Conservation (phyloP, 2,113 vertebrate genomes). For the Rhabdornis inornatus region DNA sequence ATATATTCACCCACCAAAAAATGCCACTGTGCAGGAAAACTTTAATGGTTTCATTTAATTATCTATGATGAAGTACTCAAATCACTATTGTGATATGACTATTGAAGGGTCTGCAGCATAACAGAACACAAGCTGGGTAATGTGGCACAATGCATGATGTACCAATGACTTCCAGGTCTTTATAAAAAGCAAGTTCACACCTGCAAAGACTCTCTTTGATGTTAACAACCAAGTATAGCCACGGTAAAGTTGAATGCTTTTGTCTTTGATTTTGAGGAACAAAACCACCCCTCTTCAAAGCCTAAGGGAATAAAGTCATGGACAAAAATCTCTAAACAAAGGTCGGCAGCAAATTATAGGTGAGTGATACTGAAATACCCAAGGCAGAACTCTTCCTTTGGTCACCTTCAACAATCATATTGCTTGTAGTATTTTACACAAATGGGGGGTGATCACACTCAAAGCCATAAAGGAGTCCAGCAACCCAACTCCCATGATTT, state of each 20-base stretch:
- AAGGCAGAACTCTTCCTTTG: neutral
- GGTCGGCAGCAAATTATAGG: neutral
- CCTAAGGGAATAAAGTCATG: neutral
- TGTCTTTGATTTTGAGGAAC: neutral
- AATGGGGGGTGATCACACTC: neutral
- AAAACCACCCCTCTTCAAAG: neutral
- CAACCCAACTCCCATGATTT: neutral
- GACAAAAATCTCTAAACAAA: neutral
- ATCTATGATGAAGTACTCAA: neutral
- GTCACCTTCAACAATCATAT: neutral
- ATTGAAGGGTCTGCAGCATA: neutral
- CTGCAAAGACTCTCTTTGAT: neutral
- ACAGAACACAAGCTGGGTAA: neutral
- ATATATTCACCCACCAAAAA: slow-evolving; percentile 14
- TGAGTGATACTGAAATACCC: neutral
- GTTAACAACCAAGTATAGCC: neutral
- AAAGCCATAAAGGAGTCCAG: neutral
- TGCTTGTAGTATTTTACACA: neutral
- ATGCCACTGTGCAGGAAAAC: neutral
- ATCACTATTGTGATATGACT: neutral
- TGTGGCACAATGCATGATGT: neutral
- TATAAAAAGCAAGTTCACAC: neutral
- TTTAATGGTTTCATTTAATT: slow-evolving; percentile 21
- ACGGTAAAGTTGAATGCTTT: neutral
- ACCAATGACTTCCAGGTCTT: neutral